Evolutionary conservation across 2,888 invertebrate species (phyloP), one percentile per base, ranked within the genome.

Genomic region (Seira musarum): DNA sequence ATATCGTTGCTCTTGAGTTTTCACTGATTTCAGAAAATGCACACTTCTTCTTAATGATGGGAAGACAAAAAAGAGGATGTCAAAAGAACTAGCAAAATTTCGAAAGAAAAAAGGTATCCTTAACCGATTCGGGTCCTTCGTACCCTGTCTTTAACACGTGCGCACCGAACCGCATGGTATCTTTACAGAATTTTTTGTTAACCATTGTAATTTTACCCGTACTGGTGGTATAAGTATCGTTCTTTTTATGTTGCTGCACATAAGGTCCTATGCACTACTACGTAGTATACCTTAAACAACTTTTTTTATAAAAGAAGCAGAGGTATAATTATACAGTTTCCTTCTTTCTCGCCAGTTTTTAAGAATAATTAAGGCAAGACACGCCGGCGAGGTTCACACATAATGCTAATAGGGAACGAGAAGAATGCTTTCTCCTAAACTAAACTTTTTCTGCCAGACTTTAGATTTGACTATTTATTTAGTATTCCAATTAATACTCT

Each of bases 371-470:
- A 73, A 68, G 64, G 53, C 78, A 72, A 69, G 15, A 3, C 49
- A 72, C 63, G 15, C 49, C 15, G 49, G 15, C 49, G 3, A n/a
- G 49, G 72, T 73, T 73, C 79, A 73, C 69, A 73, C 68, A 72
- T 79, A 79, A 73, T 79, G 79, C 73, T 79, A 73, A 79, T 79
- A 73, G 68, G 73, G 73, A 67, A 79, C 15, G 8, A 78, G 64
- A 79, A 72, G 71, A 78, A 72, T 77, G 77, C 53, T 70, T 75
- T 69, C 63, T 57, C 53, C 65, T 60, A 61, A 57, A 76, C 70
- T 57, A 40, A 8, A 64, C 6, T 64, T 64, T n/a, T 19, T 63
- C 13, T 40, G 6, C 40, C 40, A 8, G 40, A 15, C 30, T 30
- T 49, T 13, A 13, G 49, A 49, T n/a, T 15, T 8, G 49, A 30